Percentiles rank a stretch among this genome's conserved stretches.
These are phyloP conservation scores for Schizopygopsis malacanthus DNA, from an alignment of 2,797 vertebrate genomes.

Conservation along the genomic window DNA sequence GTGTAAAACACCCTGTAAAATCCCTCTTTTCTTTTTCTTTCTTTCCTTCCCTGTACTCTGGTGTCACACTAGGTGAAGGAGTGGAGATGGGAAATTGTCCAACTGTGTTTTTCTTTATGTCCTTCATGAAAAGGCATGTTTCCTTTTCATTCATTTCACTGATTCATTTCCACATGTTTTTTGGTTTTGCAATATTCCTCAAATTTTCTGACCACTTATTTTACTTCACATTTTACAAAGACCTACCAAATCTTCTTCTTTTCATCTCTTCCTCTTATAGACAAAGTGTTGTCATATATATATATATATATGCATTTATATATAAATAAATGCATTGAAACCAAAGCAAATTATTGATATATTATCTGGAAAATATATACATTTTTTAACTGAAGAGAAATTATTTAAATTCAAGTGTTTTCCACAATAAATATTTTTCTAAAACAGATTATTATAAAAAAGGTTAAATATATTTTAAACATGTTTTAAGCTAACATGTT, in stretches of 20 bases:
- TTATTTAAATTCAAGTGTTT: neutral
- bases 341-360: neutral
- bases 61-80: slow-evolving; percentile 25
- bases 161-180: neutral
- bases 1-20: slow-evolving; percentile 41
- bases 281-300: neutral
- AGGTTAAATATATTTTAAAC: neutral
- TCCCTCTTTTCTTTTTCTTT: slow-evolving; percentile 56
- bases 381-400: neutral
- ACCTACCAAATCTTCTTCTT: neutral
- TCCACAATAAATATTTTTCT: neutral
- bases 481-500: neutral
- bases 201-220: neutral
- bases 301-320: too few relatives aligned
- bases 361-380: neutral
- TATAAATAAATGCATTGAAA: neutral
- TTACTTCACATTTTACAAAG: neutral
- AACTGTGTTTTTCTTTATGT: slow-evolving; percentile 20
- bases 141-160: slow-evolving; percentile 8
- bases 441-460: neutral
- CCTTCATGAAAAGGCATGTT: slow-evolving; percentile 8
- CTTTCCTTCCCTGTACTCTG: slow-evolving; percentile 43
- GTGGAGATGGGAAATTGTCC: neutral
- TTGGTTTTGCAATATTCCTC: neutral
- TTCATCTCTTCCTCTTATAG: neutral